Conservation (phyloP, 2,797 vertebrate species). For the Girardinus metallicus region DNA sequence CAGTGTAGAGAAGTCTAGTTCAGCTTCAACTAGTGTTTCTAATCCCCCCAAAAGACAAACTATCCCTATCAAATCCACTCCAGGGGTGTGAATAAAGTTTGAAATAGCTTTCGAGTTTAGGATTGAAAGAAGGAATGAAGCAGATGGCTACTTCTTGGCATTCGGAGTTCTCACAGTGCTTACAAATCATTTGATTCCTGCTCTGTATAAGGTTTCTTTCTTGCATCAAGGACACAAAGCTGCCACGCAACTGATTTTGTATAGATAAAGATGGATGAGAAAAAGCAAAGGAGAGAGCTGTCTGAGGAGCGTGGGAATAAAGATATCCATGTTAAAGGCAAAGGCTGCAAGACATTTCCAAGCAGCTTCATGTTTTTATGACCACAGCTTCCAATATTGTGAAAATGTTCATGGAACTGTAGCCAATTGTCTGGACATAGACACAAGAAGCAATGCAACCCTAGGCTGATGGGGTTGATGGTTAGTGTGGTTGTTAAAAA, state of each 20-base stretch:
- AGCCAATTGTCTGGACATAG: background rate
- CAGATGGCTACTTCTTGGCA: background rate
- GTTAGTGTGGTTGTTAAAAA: background rate
- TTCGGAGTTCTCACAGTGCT: background rate
- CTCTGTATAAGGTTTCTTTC: background rate
- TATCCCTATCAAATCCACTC: background rate
- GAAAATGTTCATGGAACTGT: background rate
- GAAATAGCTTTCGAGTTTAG: background rate
- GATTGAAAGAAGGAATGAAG: background rate
- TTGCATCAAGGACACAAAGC: background rate
- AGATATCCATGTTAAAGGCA: background rate
- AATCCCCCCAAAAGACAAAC: background rate
- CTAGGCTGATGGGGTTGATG: background rate
- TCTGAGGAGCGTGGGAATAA: background rate
- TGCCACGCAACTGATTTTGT: background rate
- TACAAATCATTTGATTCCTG: background rate
- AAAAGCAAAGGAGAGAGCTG: background rate
- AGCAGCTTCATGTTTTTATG: background rate
- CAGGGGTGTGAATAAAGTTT: background rate
- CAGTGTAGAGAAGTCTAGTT: background rate
- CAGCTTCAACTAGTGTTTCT: background rate
- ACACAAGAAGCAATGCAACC: background rate
- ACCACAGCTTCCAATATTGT: background rate
- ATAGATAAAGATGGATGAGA: background rate
- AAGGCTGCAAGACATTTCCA: background rate